Evolutionary conservation across 1,140 invertebrate genomes (phyloP).

Genomic region (Apis florea): DNA sequence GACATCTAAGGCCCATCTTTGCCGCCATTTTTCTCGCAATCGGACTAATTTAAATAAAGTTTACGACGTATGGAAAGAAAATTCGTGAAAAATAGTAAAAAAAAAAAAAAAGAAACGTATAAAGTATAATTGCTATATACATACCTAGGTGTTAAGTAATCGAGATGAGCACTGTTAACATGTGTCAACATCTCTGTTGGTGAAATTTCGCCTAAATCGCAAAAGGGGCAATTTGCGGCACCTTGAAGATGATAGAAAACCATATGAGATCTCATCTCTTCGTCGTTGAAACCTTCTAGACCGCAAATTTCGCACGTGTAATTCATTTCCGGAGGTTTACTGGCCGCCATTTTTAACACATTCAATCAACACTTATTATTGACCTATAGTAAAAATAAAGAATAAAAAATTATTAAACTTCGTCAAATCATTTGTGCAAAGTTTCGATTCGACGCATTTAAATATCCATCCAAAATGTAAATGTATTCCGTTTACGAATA

Average conservation of each 20-base stretch:
- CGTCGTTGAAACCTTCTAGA: slow-evolving; percentile 87
- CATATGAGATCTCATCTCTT: slow-evolving; percentile 89
- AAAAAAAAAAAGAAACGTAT: too few species aligned
- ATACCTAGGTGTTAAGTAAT: slow-evolving; percentile 87
- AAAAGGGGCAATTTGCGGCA: slow-evolving; percentile 89
- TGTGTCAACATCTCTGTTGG: slow-evolving; percentile 88
- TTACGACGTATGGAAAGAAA: too few species aligned
- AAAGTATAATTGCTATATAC: background rate
- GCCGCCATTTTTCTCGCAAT: slow-evolving; percentile 15
- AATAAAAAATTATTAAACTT: background rate
- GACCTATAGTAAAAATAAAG: slow-evolving; percentile 19
- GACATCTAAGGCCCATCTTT: slow-evolving; percentile 34
- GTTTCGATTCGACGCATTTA: too few species aligned
- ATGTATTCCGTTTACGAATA: too few species aligned
- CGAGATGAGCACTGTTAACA: slow-evolving; percentile 90
- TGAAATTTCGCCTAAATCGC: slow-evolving; percentile 86
- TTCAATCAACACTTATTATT: slow-evolving; percentile 34
- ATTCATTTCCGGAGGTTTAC: slow-evolving; percentile 77
- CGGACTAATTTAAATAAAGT: slow-evolving; percentile 8
- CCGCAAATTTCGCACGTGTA: slow-evolving; percentile 92
- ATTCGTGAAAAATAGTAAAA: background rate
- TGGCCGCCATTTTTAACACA: slow-evolving; percentile 70
- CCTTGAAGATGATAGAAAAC: slow-evolving; percentile 88
- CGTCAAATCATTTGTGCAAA: background rate
- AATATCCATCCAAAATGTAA: too few species aligned